phyloP scores from a whole-genome alignment of 2,113 vertebrate species.

The Melanerpes formicivorus region DNA sequence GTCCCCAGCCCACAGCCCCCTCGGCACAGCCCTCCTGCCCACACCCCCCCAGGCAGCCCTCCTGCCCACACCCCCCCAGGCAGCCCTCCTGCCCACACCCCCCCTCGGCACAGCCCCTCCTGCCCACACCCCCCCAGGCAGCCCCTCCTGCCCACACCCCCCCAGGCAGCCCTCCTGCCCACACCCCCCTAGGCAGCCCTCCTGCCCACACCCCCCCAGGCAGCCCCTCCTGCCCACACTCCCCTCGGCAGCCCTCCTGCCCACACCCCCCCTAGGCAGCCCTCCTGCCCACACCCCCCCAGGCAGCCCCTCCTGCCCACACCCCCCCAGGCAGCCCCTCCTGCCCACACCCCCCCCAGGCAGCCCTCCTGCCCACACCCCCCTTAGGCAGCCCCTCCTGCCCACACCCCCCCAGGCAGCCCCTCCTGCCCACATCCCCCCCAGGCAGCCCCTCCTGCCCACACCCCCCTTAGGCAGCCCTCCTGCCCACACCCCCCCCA shows the following conservation, averaged over 20 bases:
- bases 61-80: not conserved
- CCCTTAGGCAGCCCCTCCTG: not conserved
- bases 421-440: not conserved
- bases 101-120: not conserved
- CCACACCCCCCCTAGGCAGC: not conserved
- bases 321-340: not conserved
- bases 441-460: not conserved
- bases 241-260: not conserved
- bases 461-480: not conserved
- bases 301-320: not conserved
- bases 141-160: not conserved
- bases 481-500: not conserved
- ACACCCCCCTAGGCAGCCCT: fast-evolving
- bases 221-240: too few species aligned
- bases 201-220: not conserved
- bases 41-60: not conserved
- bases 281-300: not conserved
- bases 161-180: too few species aligned
- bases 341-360: not conserved
- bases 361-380: not conserved
- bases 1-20: not conserved
- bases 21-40: not conserved
- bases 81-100: not conserved
- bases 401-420: not conserved
- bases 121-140: not conserved